A percentile compares a stretch with the other conserved stretches of the same genome.
phyloP scores from a whole-genome alignment of 2,888 invertebrate genomes.

The Noctuana brunneofusca region DNA sequence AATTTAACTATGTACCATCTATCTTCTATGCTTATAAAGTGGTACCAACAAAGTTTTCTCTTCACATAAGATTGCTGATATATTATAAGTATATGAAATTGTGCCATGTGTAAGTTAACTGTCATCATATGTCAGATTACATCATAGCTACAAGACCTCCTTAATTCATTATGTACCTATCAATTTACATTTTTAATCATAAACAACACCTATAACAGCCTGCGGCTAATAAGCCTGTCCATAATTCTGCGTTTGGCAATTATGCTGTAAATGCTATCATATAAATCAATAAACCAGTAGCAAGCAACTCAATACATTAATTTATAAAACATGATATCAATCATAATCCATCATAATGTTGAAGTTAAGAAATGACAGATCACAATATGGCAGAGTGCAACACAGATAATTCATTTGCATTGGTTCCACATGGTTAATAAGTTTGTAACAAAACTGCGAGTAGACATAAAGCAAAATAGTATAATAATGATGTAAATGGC shows the following conservation, averaged over 20 bases:
- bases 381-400: conserved; percentile 18
- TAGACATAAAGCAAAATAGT: conserved; percentile 23
- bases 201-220: conserved; percentile 7
- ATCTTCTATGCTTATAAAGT: too few relatives aligned
- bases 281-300: conserved; percentile 33
- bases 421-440: conserved; percentile 23
- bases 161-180: too few relatives aligned
- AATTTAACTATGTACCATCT: too few relatives aligned
- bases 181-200: conserved; percentile 4
- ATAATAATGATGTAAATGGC: conserved; percentile 23
- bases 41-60: too few relatives aligned
- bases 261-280: conserved; percentile 23
- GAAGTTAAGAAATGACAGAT: conserved; percentile 28
- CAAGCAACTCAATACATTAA: conserved; percentile 25
- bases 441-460: conserved; percentile 23
- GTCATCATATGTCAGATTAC: neutral
- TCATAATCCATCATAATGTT: conserved; percentile 19
- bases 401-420: conserved; percentile 24
- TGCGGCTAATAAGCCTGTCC: conserved; percentile 5
- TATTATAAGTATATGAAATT: neutral
- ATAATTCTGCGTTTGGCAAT: conserved; percentile 19
- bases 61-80: too few relatives aligned
- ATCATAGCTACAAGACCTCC: neutral
- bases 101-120: neutral
- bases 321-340: conserved; percentile 27